Conservation (phyloP, 2,888 invertebrate species). For the Dexiosoma caninum region DNA sequence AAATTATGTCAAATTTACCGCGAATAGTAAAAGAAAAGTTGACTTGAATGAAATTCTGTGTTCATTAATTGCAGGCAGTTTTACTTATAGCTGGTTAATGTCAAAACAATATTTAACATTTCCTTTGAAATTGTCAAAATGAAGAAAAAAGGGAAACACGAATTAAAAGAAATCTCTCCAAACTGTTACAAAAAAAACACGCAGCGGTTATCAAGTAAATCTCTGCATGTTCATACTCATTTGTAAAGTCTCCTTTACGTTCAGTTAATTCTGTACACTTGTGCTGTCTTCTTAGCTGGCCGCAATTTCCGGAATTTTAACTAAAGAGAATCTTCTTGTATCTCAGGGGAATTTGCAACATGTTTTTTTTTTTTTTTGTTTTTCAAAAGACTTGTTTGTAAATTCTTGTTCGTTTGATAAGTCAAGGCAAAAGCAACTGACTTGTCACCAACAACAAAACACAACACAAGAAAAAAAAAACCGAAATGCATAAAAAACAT, state of each 20-base stretch:
- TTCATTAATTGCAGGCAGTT: too few species aligned
- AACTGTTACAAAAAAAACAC: background rate
- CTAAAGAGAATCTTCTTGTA: conserved; percentile 40
- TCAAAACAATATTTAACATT: conserved; percentile 12
- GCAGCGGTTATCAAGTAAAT: too few species aligned
- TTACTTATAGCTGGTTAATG: too few species aligned
- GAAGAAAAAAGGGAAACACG: background rate
- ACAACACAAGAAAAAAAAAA: background rate
- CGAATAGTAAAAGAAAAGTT: too few species aligned
- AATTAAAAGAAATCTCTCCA: too few species aligned
- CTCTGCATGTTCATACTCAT: background rate
- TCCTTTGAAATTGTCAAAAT: background rate
- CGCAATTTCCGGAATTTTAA: conserved; percentile 63
- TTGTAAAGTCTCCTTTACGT: background rate
- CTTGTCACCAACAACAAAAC: conserved; percentile 32
- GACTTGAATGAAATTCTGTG: too few species aligned
- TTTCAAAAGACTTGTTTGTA: conserved; percentile 49
- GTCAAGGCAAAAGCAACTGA: conserved; percentile 32
- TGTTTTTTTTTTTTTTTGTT: too few species aligned
- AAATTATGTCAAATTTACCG: too few species aligned
- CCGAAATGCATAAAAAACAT: background rate
- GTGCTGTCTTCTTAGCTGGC: conserved; percentile 31
- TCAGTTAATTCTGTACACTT: background rate
- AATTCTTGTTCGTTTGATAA: conserved; percentile 46
- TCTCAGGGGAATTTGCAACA: conserved; percentile 45